Percentiles rank a stretch among this genome's conserved stretches.
Conservation (phyloP, 2,888 invertebrate genomes). For the Drosophila antonietae region DNA sequence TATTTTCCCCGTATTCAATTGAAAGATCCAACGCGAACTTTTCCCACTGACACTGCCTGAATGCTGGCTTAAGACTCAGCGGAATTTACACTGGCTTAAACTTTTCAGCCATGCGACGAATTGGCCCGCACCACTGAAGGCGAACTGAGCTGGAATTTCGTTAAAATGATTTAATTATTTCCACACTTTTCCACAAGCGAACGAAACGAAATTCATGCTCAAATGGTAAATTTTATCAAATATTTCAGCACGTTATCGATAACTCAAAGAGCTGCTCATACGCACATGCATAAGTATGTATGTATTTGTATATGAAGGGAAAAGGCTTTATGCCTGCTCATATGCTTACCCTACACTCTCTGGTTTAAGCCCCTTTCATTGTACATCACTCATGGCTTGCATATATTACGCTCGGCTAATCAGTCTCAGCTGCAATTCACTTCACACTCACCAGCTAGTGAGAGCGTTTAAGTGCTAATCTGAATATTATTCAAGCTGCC, state of each 20-base stretch:
- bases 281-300: too few relatives aligned
- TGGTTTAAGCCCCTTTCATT: not conserved
- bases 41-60: too few relatives aligned
- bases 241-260: conserved; percentile 4
- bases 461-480: conserved; percentile 3
- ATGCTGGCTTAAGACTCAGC: not conserved
- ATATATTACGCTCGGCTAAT: not conserved
- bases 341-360: not conserved
- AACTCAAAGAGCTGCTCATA: not conserved
- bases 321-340: not conserved
- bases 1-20: too few relatives aligned
- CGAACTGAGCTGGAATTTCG: conserved; percentile 5
- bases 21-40: too few relatives aligned
- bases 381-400: not conserved
- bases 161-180: conserved; percentile 8
- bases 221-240: not conserved
- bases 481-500: not conserved
- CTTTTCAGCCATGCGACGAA: not conserved
- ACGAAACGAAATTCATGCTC: not conserved
- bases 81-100: not conserved
- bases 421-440: not conserved
- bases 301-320: not conserved
- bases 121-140: not conserved
- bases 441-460: not conserved
- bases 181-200: not conserved